These are phyloP conservation scores for Ellobium chinense DNA, from an alignment of 2,888 invertebrate genomes.

Conservation along the genomic window DNA sequence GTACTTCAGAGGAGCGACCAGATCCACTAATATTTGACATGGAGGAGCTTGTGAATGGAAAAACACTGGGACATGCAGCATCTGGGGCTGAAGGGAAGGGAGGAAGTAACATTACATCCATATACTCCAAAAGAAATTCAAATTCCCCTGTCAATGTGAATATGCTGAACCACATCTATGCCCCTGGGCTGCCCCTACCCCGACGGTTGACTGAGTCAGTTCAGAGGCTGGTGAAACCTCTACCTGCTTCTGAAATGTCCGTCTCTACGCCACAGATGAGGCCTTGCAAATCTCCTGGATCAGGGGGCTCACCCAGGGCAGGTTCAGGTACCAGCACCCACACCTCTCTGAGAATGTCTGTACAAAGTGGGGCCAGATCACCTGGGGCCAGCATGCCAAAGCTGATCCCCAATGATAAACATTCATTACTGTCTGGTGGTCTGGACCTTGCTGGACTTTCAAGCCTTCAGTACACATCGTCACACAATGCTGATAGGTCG, in stretches of 20 bases:
- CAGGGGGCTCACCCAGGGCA: constrained; percentile 44
- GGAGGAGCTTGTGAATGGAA: constrained; percentile 43
- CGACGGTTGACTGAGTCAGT: constrained; percentile 73
- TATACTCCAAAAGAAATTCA: constrained; percentile 62
- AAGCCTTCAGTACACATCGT: constrained; percentile 4
- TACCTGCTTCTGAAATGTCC: constrained; percentile 53
- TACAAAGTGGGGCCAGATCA: constrained; percentile 51
- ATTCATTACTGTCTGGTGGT: constrained; percentile 44
- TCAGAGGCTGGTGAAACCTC: constrained; percentile 71
- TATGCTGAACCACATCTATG: constrained; percentile 66
- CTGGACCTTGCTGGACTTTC: constrained; percentile 46
- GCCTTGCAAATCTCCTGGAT: constrained; percentile 53
- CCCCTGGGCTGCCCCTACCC: constrained; percentile 68
- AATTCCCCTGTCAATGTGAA: constrained; percentile 67
- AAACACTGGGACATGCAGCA: constrained; percentile 11
- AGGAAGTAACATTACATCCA: constrained; percentile 60
- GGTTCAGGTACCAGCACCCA: constrained; percentile 36
- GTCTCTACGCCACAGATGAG: constrained; percentile 42
- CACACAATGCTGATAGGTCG: background rate
- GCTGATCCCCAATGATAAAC: constrained; percentile 38
- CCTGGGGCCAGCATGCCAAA: constrained; percentile 51
- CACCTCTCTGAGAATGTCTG: constrained; percentile 42
- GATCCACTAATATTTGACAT: constrained; percentile 42
- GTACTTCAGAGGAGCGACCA: constrained; percentile 11
- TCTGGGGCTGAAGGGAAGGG: constrained; percentile 22